phyloP scores from a whole-genome alignment of 1,140 invertebrate species.

The Asbolus verrucosus region DNA sequence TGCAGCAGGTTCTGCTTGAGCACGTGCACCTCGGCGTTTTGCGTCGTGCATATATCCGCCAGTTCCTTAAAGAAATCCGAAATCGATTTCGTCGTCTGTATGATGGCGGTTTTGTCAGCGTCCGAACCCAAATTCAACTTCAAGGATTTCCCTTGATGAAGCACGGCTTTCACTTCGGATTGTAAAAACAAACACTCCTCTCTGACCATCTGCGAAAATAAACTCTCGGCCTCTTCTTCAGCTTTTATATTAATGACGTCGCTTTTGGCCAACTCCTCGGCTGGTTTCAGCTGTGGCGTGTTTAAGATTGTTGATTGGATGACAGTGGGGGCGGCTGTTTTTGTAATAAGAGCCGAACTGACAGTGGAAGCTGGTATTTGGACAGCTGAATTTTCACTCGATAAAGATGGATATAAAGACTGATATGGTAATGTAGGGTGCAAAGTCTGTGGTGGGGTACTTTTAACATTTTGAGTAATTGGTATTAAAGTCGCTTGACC shows the following conservation, averaged over 20 bases:
- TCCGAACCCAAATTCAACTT: constrained; percentile 69
- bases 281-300: background rate
- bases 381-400: background rate
- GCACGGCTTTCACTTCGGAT: constrained; percentile 71
- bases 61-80: constrained; percentile 68
- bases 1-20: constrained; percentile 72
- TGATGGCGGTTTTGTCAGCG: constrained; percentile 67
- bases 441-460: background rate
- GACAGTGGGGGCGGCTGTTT: background rate
- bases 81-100: constrained; percentile 64
- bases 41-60: constrained; percentile 66
- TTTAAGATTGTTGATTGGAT: background rate
- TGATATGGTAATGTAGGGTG: background rate
- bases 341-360: constrained; percentile 10
- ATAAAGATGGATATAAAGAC: background rate
- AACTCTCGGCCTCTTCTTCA: constrained; percentile 56
- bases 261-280: background rate
- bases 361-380: background rate
- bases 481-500: constrained; percentile 52
- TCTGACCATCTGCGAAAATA: constrained; percentile 62
- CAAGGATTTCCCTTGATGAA: constrained; percentile 66
- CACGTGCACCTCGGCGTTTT: constrained; percentile 66
- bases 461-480: constrained; percentile 9
- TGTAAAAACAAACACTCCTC: constrained; percentile 74
- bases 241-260: constrained; percentile 29